Percentiles rank a stretch among this genome's conserved stretches.
Evolutionary conservation across 2,113 vertebrate species (phyloP).

Genomic region (Nansenia antarctica): DNA sequence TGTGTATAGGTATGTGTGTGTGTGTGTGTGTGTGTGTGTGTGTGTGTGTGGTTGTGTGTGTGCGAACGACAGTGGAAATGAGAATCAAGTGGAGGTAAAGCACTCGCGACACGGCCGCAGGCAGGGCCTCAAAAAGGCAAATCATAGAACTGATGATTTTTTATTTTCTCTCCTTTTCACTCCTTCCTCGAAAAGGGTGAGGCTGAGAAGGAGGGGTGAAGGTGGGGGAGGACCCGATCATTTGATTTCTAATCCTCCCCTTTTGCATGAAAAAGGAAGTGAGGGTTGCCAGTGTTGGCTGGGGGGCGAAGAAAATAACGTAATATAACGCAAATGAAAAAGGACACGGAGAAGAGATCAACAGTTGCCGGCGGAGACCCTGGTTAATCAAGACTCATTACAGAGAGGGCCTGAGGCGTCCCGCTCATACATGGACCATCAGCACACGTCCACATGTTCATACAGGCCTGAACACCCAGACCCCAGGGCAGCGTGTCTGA

Average conservation of each 20-base stretch:
- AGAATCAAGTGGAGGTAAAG: conserved; percentile 44
- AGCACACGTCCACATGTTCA: neutral
- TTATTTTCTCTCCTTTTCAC: neutral
- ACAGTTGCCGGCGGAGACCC: conserved; percentile 58
- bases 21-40: neutral
- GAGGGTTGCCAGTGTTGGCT: conserved; percentile 24
- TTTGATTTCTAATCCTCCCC: conserved; percentile 59
- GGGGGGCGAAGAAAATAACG: conserved; percentile 36
- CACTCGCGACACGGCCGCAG: conserved; percentile 42
- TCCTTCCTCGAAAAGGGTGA: conserved; percentile 12
- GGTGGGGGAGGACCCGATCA: conserved; percentile 47
- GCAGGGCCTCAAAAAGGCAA: conserved; percentile 31
- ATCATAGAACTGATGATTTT: conserved; percentile 35
- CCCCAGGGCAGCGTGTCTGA: neutral
- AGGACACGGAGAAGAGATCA: conserved; percentile 64
- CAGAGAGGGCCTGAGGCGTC: conserved; percentile 32
- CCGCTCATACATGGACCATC: neutral
- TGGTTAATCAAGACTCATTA: conserved; percentile 69
- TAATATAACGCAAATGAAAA: conserved; percentile 61
- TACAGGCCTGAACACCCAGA: neutral
- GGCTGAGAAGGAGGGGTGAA: neutral
- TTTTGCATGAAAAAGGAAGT: conserved; percentile 43
- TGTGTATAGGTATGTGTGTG: neutral
- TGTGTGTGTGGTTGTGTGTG: conserved; percentile 25
- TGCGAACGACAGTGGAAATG: conserved; percentile 46